Evolutionary conservation across 2,113 vertebrate species (phyloP).

Genomic region (Podiceps cristatus): DNA sequence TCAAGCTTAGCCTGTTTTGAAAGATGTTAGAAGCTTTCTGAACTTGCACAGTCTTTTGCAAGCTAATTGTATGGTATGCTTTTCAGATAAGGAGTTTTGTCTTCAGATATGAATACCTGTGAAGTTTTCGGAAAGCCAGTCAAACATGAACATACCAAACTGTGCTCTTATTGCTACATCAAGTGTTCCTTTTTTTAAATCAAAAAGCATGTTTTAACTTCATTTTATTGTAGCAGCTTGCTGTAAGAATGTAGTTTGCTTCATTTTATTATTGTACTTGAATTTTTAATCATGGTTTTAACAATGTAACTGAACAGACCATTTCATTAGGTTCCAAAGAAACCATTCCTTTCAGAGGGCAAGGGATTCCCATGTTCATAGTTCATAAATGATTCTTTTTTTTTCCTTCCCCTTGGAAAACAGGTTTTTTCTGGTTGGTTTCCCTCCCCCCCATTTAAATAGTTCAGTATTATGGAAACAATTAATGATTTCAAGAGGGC

Average conservation of each 20-base stretch:
- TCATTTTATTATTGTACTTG: slow-evolving; percentile 82
- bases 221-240: slow-evolving; percentile 79
- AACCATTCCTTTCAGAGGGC: slow-evolving; percentile 78
- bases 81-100: slow-evolving; percentile 59
- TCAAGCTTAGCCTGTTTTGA: slow-evolving; percentile 55
- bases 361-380: slow-evolving; percentile 68
- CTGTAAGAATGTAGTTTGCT: slow-evolving; percentile 79
- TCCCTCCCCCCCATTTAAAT: slow-evolving; percentile 64
- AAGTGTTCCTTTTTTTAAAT: slow-evolving; percentile 88
- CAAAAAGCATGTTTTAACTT: slow-evolving; percentile 79
- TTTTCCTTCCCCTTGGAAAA: no score
- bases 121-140: slow-evolving; percentile 75
- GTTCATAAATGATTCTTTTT: slow-evolving; percentile 45
- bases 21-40: slow-evolving; percentile 66
- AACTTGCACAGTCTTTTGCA: slow-evolving; percentile 68
- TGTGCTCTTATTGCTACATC: slow-evolving; percentile 90
- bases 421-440: not conserved
- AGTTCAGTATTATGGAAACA: slow-evolving; percentile 82
- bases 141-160: slow-evolving; percentile 84
- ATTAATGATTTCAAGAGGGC: slow-evolving; percentile 72
- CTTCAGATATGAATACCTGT: slow-evolving; percentile 60
- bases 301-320: slow-evolving; percentile 74
- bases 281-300: slow-evolving; percentile 87
- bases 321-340: slow-evolving; percentile 75
- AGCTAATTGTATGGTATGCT: slow-evolving; percentile 59